Base-by-base conservation (phyloP, 2,797 vertebrate species). In the Bryconaethiops microstoma region DNA sequence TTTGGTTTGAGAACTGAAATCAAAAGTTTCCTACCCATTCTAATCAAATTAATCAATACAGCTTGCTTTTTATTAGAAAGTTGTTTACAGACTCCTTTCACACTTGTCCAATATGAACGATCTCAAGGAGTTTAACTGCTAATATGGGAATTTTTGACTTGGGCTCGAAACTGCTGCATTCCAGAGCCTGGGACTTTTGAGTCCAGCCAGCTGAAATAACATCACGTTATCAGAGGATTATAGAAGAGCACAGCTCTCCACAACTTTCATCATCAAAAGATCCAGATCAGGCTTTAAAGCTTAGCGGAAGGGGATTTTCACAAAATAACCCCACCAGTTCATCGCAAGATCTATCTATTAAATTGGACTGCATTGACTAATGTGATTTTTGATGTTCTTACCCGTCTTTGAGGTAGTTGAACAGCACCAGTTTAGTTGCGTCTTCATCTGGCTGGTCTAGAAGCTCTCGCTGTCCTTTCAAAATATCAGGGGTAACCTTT, bases 401-500 rank as follows among this genome's bases (percentile, higher is more conserved):
- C 82, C 86, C 79, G 0, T 82, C 82, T 73, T 68, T 85, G 25
- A 85, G 82, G 88, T 96, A 98, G 93, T 94, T 95, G 87, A 96
- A 96, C 84, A 99, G 94, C 67, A 97, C 95, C 83, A 96, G 96
- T 90, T 96, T 97, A 77, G 96, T 93, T 0, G 95, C 94, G 86
- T 98, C 96, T 87, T 97, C 96, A 2, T 94, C 90, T 0, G 95
- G 93, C 85, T 96, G 95, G 14, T 93, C 95, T 55, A 94, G 91
- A 81, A 97, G 89, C 83, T 96, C 94, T 86, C 96, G 95, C 88
- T 95, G 96, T 86, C 96, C 98, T 93, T 95, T 97, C 88, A 99
- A 91, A 86, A 99, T 95, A 92, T 99, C 98, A 55, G 97, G 97
- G 79, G 97, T 98, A 69, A 92, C 96, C 97, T 99, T 55, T 60